Conservation (phyloP, 2,888 invertebrate species). For the Dicycla oo region DNA sequence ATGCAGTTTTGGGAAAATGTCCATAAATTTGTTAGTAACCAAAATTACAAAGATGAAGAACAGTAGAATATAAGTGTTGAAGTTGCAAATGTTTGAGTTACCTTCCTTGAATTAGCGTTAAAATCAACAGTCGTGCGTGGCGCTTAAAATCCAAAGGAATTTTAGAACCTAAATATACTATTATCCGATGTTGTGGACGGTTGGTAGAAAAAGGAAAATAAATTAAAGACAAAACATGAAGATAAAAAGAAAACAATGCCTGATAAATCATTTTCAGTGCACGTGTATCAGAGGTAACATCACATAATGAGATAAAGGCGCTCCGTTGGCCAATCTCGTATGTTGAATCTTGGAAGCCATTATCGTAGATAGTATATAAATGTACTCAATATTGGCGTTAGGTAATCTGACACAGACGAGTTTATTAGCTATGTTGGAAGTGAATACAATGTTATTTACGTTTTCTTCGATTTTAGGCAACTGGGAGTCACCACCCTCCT, state of each 20-base stretch:
- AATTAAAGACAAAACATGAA: neutral
- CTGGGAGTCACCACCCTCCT: neutral
- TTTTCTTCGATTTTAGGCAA: neutral
- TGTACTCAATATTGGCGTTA: constrained; percentile 9
- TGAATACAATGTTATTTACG: neutral
- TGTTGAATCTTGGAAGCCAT: constrained; percentile 35
- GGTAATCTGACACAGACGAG: constrained; percentile 14
- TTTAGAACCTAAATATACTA: neutral
- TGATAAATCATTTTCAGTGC: constrained; percentile 38
- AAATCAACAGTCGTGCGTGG: constrained; percentile 21
- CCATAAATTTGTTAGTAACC: neutral
- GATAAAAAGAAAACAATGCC: constrained; percentile 42
- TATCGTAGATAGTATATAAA: constrained; percentile 40
- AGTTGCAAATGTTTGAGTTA: neutral
- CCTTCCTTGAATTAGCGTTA: constrained; percentile 1
- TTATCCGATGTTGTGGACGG: neutral
- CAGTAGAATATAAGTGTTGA: neutral
- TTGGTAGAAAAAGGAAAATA: constrained; percentile 7
- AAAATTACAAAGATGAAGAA: neutral
- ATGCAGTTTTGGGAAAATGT: neutral
- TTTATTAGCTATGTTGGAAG: constrained; percentile 11
- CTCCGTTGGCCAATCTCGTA: constrained; percentile 43
- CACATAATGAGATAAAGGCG: constrained; percentile 43
- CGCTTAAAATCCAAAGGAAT: constrained; percentile 1
- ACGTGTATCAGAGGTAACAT: constrained; percentile 28